Percentiles rank a stretch among this genome's conserved stretches.
Evolutionary conservation across 2,797 vertebrate genomes (phyloP).

Genomic region (Chelonia mydas): DNA sequence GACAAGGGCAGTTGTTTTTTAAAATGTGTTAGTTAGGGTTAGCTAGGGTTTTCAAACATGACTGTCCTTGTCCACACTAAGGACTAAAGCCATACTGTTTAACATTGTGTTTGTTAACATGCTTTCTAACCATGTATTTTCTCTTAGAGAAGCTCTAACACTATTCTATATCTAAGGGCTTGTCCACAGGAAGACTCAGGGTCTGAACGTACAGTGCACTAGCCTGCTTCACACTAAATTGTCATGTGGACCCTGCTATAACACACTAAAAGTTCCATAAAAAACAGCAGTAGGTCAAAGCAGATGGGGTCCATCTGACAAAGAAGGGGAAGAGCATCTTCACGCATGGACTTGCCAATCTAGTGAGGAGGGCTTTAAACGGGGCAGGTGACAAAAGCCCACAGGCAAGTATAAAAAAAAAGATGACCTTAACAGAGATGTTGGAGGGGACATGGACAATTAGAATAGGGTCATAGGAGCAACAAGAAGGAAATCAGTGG

Average conservation of each 20-base stretch:
- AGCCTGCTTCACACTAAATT: neutral
- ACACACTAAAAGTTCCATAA: neutral
- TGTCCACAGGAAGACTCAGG: neutral
- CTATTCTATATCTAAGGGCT: neutral
- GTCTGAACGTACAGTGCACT: neutral
- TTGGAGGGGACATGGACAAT: neutral
- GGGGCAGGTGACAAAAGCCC: neutral
- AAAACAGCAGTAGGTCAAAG: neutral
- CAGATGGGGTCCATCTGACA: neutral
- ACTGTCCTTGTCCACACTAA: neutral
- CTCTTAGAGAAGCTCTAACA: neutral
- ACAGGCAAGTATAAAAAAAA: neutral
- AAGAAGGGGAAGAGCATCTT: neutral
- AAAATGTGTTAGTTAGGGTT: neutral
- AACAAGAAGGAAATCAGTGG: neutral
- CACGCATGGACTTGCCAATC: neutral
- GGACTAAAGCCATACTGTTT: neutral
- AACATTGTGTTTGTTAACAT: neutral
- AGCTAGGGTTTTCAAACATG: neutral
- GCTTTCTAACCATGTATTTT: neutral
- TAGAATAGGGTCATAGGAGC: neutral
- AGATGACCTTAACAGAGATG: neutral
- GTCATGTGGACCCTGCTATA: neutral
- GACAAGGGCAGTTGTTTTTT: neutral
- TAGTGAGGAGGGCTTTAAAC: neutral